Evolutionary conservation across 2,797 vertebrate genomes (phyloP).

Genomic region (Enteromius mattozi): DNA sequence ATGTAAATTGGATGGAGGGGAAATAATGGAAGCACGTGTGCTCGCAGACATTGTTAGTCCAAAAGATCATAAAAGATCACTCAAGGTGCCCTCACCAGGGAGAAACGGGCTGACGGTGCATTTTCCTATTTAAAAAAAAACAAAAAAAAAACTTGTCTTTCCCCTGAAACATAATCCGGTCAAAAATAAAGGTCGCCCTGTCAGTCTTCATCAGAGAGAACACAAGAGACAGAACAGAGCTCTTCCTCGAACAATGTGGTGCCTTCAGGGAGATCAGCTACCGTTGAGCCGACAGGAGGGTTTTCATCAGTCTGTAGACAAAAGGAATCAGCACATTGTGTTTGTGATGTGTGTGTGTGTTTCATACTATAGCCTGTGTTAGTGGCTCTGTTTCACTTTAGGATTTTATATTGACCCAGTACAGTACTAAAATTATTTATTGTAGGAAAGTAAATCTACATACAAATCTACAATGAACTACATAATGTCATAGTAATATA

Average conservation of each 20-base stretch:
- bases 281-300: conserved; percentile 59
- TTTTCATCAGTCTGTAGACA: conserved; percentile 66
- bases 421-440: neutral
- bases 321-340: conserved; percentile 64
- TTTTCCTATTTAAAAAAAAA: conserved; percentile 68
- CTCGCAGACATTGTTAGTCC: conserved; percentile 64
- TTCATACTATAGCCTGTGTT: neutral
- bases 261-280: conserved; percentile 71
- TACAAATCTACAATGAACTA: too few relatives aligned
- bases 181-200: conserved; percentile 78
- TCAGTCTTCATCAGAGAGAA: conserved; percentile 75
- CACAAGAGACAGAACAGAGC: conserved; percentile 50
- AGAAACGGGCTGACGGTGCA: conserved; percentile 72
- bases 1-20: conserved; percentile 68
- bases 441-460: neutral
- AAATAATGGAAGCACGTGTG: conserved; percentile 66
- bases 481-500: neutral
- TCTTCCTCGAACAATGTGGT: conserved; percentile 64
- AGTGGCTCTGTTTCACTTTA: neutral
- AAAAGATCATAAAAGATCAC: conserved; percentile 70
- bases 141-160: conserved; percentile 64
- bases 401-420: neutral
- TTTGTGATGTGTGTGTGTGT: conserved; percentile 43
- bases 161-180: conserved; percentile 76
- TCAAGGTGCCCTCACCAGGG: conserved; percentile 61